These are phyloP conservation scores for Gopherus evgoodei DNA, from an alignment of 2,113 vertebrate species.

Conservation along the genomic window DNA sequence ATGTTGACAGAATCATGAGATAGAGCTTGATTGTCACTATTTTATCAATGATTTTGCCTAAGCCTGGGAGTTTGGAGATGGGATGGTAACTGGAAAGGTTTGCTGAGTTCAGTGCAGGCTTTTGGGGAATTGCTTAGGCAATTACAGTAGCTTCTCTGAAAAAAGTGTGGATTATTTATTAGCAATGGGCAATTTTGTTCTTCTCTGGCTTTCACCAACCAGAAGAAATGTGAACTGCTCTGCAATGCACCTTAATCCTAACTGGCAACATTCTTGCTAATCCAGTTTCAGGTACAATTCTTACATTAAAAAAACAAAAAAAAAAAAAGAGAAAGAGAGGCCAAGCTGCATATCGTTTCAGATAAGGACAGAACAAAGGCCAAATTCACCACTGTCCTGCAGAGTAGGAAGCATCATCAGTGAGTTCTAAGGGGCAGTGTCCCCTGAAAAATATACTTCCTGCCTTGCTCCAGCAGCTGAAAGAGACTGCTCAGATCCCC, in stretches of 20 bases:
- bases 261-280: not conserved
- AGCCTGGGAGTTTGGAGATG: constrained; percentile 8
- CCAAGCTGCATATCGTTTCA: not conserved
- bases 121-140: not conserved
- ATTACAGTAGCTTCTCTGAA: not conserved
- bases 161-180: not conserved
- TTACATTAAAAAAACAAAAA: not conserved
- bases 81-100: not conserved
- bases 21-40: not conserved
- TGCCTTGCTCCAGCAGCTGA: not conserved
- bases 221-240: not conserved
- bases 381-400: fast-evolving
- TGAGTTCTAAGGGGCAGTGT: not conserved
- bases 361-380: not conserved
- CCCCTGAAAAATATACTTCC: not conserved
- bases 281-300: not conserved
- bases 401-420: not conserved
- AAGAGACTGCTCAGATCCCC: not conserved
- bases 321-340: not conserved
- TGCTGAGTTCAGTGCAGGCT: not conserved
- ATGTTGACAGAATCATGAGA: not conserved
- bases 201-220: not conserved
- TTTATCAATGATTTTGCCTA: constrained; percentile 15
- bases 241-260: not conserved
- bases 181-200: not conserved